phyloP scores from a whole-genome alignment of 2,888 invertebrate genomes.

The Caenorhabditis sinica region DNA sequence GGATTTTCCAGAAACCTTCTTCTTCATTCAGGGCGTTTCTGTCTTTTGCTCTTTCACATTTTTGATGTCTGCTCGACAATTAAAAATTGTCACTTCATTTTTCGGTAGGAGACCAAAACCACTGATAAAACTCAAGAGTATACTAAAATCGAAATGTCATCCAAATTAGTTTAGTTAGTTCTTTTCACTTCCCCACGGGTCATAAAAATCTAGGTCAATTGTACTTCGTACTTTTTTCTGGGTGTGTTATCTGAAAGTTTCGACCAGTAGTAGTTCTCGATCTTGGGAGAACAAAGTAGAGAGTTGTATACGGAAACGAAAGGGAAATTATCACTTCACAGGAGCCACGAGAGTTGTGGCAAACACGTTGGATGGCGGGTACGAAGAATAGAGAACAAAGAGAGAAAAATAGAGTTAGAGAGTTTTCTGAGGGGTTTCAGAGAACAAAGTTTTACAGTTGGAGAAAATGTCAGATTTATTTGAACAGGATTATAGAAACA shows the following conservation, averaged over 20 bases:
- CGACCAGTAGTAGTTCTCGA: background rate
- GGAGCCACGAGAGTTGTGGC: background rate
- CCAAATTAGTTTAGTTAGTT: constrained; percentile 17
- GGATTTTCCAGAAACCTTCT: background rate
- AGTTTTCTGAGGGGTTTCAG: too few species aligned
- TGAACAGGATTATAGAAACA: too few species aligned
- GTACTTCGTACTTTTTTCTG: constrained; percentile 11
- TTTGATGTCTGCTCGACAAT: constrained; percentile 25
- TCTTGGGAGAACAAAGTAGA: constrained; percentile 17
- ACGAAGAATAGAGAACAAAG: background rate
- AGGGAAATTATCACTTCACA: background rate
- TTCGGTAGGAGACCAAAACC: background rate
- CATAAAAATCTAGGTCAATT: constrained; percentile 1
- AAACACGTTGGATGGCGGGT: background rate
- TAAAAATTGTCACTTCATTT: background rate
- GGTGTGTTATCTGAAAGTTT: constrained; percentile 7
- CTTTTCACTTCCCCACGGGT: background rate
- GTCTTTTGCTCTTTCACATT: background rate
- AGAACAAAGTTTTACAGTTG: too few species aligned
- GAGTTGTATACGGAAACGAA: background rate
- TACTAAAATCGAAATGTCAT: constrained; percentile 24
- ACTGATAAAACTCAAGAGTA: background rate
- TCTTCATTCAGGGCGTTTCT: constrained; percentile 1
- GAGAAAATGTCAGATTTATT: too few species aligned
- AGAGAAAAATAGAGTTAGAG: background rate